Percentiles rank a stretch among this genome's conserved stretches.
Conservation (phyloP, 2,888 invertebrate species). For the Tanypteryx hageni region DNA sequence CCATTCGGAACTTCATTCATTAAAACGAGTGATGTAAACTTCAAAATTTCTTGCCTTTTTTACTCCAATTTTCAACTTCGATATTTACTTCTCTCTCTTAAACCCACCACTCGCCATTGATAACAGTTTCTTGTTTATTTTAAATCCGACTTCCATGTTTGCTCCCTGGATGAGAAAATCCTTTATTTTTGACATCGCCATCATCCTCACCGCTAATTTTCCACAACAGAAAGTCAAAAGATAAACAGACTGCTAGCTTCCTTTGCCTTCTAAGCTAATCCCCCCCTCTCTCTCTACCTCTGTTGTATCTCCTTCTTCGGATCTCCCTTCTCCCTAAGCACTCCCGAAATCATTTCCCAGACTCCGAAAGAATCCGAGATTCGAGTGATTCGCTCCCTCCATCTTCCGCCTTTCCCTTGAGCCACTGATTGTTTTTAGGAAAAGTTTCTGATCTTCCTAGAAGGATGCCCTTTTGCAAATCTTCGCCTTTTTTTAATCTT, state of each 20-base stretch:
- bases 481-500: background rate
- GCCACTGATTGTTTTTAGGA: background rate
- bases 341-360: background rate
- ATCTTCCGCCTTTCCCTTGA: conserved; percentile 20
- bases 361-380: background rate
- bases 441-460: conserved; percentile 5
- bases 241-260: no score
- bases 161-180: no score
- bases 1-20: no score
- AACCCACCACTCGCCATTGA: background rate
- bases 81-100: background rate
- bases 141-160: background rate
- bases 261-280: no score
- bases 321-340: no score
- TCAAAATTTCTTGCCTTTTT: background rate
- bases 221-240: no score
- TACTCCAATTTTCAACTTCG: background rate
- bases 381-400: background rate
- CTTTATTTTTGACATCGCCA: no score
- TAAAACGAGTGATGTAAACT: background rate
- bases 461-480: background rate
- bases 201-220: no score
- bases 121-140: background rate
- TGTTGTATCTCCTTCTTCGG: no score
- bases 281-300: no score